Conservation (phyloP, 2,113 vertebrate species). For the Athene noctua region DNA sequence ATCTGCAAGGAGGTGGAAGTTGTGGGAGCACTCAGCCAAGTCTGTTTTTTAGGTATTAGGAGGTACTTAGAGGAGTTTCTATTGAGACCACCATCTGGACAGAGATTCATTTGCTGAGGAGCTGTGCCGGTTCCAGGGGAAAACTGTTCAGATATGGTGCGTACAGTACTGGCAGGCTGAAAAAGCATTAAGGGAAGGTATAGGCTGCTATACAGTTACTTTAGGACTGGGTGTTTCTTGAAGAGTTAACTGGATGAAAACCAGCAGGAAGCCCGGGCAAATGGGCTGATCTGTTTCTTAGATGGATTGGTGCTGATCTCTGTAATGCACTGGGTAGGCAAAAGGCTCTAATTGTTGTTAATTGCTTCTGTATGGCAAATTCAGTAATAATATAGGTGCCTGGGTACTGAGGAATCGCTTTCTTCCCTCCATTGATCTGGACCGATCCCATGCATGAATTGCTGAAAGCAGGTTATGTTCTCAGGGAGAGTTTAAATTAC, state of each 20-base stretch:
- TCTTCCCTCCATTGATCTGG: neutral
- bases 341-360: neutral
- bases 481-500: neutral
- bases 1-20: conserved; percentile 58
- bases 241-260: neutral
- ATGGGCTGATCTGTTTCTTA: neutral
- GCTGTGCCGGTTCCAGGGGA: neutral
- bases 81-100: conserved; percentile 74
- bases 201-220: neutral
- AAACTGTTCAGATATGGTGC: neutral
- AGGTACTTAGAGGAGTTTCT: conserved; percentile 61
- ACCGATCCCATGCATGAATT: neutral
- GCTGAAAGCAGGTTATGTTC: neutral
- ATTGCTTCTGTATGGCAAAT: neutral
- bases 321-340: neutral
- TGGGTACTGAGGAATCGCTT: neutral
- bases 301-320: neutral
- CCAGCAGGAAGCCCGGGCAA: neutral
- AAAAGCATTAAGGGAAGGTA: neutral
- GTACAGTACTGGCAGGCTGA: neutral
- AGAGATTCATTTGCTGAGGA: neutral
- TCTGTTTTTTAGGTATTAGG: conserved; percentile 60
- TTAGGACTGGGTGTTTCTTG: neutral
- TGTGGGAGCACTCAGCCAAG: conserved; percentile 71
- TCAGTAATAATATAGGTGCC: neutral